These are phyloP conservation scores for Thereva nobilitata DNA, from an alignment of 2,888 invertebrate genomes.

Conservation along the genomic window DNA sequence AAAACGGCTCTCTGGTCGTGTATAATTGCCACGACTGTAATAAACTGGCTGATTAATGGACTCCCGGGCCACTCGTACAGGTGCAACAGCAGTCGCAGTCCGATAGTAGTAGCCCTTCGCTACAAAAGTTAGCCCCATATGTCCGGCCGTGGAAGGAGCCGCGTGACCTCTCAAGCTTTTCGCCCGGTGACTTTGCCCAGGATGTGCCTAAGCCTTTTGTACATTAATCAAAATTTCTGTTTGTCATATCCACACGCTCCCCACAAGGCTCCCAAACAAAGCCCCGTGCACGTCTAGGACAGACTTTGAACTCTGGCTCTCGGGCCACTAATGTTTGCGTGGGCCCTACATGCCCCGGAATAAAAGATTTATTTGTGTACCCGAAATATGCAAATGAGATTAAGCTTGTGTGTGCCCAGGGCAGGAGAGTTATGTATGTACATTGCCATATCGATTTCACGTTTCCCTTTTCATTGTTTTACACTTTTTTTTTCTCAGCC, in stretches of 20 bases:
- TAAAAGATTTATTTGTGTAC: conserved; percentile 35
- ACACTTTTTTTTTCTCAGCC: conserved; percentile 21
- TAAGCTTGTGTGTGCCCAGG: conserved; percentile 25
- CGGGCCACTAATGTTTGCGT: conserved; percentile 24
- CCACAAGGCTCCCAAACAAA: conserved; percentile 2
- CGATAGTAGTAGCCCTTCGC: too few species aligned
- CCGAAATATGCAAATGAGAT: conserved; percentile 35
- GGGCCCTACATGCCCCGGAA: conserved; percentile 23
- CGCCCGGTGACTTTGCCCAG: background rate
- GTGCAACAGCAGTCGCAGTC: too few species aligned
- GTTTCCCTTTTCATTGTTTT: too few species aligned
- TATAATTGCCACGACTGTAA: too few species aligned
- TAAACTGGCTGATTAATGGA: too few species aligned
- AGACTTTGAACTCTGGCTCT: conserved; percentile 9
- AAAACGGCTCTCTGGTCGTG: too few species aligned
- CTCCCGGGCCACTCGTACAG: too few species aligned
- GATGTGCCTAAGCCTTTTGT: conserved; percentile 3
- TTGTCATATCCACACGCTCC: conserved; percentile 32
- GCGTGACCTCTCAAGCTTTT: too few species aligned
- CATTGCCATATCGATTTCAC: conserved; percentile 27
- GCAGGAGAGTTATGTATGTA: conserved; percentile 1
- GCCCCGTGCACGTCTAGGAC: conserved; percentile 15
- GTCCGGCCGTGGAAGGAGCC: too few species aligned
- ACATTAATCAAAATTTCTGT: conserved; percentile 34
- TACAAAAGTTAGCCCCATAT: background rate